Conservation (phyloP, 2,888 invertebrate species). For the Chrysodeixis includens region DNA sequence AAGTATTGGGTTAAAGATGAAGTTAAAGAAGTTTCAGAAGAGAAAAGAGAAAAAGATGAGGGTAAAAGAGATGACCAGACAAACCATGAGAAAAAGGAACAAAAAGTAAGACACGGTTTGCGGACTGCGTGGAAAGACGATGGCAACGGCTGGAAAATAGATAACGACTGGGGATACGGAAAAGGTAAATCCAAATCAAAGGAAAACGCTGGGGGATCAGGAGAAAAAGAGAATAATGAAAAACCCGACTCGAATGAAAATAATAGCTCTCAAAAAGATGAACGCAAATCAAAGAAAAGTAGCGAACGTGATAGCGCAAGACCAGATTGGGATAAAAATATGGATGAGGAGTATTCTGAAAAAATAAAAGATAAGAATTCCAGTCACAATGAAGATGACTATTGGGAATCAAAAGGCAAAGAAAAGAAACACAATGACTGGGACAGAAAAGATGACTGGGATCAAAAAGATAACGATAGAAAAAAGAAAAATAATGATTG, state of each 20-base stretch:
- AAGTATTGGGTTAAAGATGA: background rate
- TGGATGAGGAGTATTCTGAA: background rate
- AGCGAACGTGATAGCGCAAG: background rate
- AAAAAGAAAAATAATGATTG: background rate
- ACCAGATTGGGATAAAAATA: background rate
- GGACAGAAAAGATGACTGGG: background rate
- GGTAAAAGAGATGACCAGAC: background rate
- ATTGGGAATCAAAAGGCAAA: background rate
- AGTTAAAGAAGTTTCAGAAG: background rate
- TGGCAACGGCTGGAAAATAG: background rate
- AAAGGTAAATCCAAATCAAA: background rate
- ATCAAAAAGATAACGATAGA: constrained; percentile 5
- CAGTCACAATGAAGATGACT: background rate
- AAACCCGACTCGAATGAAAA: background rate
- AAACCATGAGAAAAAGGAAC: background rate
- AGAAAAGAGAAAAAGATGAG: background rate
- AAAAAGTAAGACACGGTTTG: background rate
- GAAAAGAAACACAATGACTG: background rate
- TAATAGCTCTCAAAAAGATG: background rate
- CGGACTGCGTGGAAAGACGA: constrained; percentile 1
- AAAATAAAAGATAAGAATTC: background rate
- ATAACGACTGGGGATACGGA: background rate
- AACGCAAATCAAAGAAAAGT: background rate
- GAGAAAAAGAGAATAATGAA: background rate
- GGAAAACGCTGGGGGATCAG: constrained; percentile 9